Evolutionary conservation across 2,888 invertebrate genomes (phyloP), one percentile per base, ranked within the genome.

Genomic region (Acleris cristana): DNA sequence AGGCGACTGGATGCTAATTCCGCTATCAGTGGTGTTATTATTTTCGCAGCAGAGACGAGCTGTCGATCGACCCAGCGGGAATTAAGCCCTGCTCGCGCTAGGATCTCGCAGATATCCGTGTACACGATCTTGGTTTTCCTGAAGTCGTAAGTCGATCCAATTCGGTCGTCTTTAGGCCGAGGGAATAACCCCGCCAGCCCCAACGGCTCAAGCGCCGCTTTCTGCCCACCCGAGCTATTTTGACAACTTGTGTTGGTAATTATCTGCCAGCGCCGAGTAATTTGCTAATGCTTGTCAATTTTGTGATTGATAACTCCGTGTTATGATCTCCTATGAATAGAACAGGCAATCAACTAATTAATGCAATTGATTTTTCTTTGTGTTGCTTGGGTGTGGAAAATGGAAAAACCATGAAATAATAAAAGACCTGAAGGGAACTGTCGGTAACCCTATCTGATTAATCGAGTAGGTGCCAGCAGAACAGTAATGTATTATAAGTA

Each of bases 1-100:
- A 79, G 72, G 78, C 77, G 77, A 80, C 79, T 77, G 74, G 77
- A 87, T 86, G 83, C 80, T 85, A 85, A 86, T 86, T 83, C 75
- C 71, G 71, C 71, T 40, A 12, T 40, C 40, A 40, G 40, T 40
- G 40, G 40, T 14, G 40, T 40, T 40, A 40, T 40, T 40, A 12
- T 40, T 14, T 14, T 40, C 40, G 40, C 4, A 40, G 40, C 40
- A 40, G 14, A 40, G 14, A 1, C 14, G 40, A 40, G 40, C 1
- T 40, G 0, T 14, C 14, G 12, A 14, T 34, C 34, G 40, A 40
- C 1, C 14, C 3, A 4, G 40, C 14, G 40, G 12, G 14, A 40
- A 4, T 34, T 3, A 10, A 40, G 40, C 10, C 40, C 14, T 40
- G 14, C 40, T 12, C 4, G 3, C 40, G 40, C 40, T 40, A 3